Evolutionary conservation across 1,140 invertebrate species (phyloP).

Genomic region (Drepana arcuata): DNA sequence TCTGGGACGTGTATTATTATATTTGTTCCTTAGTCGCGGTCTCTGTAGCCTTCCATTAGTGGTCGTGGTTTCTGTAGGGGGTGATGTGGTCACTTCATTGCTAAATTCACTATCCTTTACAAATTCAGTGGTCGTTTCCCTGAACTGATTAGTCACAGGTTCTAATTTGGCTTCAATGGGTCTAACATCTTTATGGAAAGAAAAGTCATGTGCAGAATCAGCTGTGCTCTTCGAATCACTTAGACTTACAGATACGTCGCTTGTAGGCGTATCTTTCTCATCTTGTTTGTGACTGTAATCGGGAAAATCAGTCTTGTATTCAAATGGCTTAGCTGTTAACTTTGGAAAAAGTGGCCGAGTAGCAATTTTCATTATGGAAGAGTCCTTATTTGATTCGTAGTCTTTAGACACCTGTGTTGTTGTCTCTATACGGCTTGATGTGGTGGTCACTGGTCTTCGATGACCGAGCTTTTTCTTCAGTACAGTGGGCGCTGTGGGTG

Average conservation of each 20-base stretch:
- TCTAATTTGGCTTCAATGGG: slow-evolving; percentile 47
- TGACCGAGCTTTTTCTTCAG: slow-evolving; percentile 54
- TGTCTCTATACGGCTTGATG: slow-evolving; percentile 41
- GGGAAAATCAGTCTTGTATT: slow-evolving; percentile 40
- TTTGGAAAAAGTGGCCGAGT: slow-evolving; percentile 39
- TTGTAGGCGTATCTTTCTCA: slow-evolving; percentile 70
- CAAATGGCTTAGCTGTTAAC: slow-evolving; percentile 24
- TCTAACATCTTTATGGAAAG: slow-evolving; percentile 55
- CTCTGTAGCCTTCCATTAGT: slow-evolving; percentile 37
- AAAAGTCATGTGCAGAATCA: slow-evolving; percentile 33
- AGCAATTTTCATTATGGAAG: slow-evolving; percentile 68
- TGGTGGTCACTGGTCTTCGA: slow-evolving; percentile 38
- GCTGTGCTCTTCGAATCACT: slow-evolving; percentile 35
- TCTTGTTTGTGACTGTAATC: slow-evolving; percentile 69
- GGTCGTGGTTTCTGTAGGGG: slow-evolving; percentile 31
- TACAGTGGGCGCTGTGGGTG: slow-evolving; percentile 56
- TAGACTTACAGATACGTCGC: slow-evolving; percentile 56
- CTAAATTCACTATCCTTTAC: slow-evolving; percentile 10
- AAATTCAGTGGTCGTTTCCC: slow-evolving; percentile 34
- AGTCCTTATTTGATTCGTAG: slow-evolving; percentile 45
- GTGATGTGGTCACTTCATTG: slow-evolving; percentile 35
- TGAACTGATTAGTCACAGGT: slow-evolving; percentile 11
- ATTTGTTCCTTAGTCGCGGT: slow-evolving; percentile 55
- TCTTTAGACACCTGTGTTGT: slow-evolving; percentile 32
- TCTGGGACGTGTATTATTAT: slow-evolving; percentile 68